These are phyloP conservation scores for Chalcosyrphus nemorum DNA, from an alignment of 2,888 invertebrate genomes.

Conservation along the genomic window DNA sequence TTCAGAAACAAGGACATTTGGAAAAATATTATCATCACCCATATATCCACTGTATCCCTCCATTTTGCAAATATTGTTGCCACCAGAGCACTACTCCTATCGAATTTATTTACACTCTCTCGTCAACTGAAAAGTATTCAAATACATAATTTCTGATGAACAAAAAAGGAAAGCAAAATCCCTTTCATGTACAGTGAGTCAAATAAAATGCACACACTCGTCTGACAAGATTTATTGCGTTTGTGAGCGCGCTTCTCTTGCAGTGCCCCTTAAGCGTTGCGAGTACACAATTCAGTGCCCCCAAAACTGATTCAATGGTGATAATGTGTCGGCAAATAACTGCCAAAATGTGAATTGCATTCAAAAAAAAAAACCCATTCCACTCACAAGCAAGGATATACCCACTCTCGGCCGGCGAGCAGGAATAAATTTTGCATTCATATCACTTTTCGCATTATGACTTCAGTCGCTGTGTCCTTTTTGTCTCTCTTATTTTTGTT, in stretches of 20 bases:
- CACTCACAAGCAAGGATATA: constrained; percentile 13
- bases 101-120: constrained; percentile 36
- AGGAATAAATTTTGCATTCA: constrained; percentile 71
- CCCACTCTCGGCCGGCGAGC: constrained; percentile 28
- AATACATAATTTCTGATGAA: not conserved
- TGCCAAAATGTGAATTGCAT: constrained; percentile 71
- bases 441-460: constrained; percentile 71
- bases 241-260: constrained; percentile 20
- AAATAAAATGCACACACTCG: constrained; percentile 62
- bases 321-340: constrained; percentile 73
- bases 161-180: constrained; percentile 4
- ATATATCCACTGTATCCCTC: too few species aligned
- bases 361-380: constrained; percentile 49
- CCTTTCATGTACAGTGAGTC: constrained; percentile 31
- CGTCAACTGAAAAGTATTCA: constrained; percentile 10
- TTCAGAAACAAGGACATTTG: too few species aligned
- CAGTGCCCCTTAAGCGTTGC: constrained; percentile 64
- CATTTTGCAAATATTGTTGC: constrained; percentile 7
- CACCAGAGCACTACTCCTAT: not conserved
- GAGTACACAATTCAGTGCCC: constrained; percentile 63
- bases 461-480: constrained; percentile 39
- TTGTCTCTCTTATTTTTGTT: too few species aligned
- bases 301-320: constrained; percentile 70
- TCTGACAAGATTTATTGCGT: constrained; percentile 66
- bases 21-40: too few species aligned